These are phyloP conservation scores for Maccullochella peelii DNA, from an alignment of 2,113 vertebrate genomes.

Conservation along the genomic window DNA sequence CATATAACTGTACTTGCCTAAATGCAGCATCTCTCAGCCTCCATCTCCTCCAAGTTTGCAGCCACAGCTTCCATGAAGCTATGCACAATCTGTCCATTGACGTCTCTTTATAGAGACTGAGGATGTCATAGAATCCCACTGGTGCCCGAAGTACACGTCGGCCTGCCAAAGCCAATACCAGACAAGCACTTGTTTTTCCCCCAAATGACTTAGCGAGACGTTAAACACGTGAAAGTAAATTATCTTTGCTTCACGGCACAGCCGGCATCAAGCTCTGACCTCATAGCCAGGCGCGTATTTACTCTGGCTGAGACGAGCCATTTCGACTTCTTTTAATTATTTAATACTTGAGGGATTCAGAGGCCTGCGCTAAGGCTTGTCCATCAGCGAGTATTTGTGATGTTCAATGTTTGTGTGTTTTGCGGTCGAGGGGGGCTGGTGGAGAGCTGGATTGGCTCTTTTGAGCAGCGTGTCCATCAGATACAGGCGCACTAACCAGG, in stretches of 20 bases:
- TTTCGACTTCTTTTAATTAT: slow-evolving; percentile 73
- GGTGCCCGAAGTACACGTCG: slow-evolving; percentile 70
- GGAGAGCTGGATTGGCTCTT: slow-evolving; percentile 41
- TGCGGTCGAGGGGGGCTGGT: slow-evolving; percentile 37
- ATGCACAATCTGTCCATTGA: slow-evolving; percentile 64
- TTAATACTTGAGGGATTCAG: slow-evolving; percentile 58
- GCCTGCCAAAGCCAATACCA: slow-evolving; percentile 90
- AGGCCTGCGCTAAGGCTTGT: slow-evolving; percentile 46
- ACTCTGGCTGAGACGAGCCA: slow-evolving; percentile 80
- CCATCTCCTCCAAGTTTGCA: slow-evolving; percentile 19
- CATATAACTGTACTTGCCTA: neutral
- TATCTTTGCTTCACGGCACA: slow-evolving; percentile 88
- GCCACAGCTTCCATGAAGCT: slow-evolving; percentile 40
- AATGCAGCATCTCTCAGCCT: slow-evolving; percentile 19
- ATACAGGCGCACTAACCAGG: slow-evolving; percentile 39
- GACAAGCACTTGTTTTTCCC: slow-evolving; percentile 84
- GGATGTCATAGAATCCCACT: slow-evolving; percentile 78
- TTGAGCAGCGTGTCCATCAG: slow-evolving; percentile 49
- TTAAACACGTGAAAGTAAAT: slow-evolving; percentile 91
- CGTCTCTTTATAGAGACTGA: slow-evolving; percentile 53
- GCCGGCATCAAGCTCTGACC: slow-evolving; percentile 88
- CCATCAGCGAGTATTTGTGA: slow-evolving; percentile 67
- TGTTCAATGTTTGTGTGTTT: slow-evolving; percentile 66
- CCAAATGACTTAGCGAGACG: slow-evolving; percentile 83
- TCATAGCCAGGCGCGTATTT: slow-evolving; percentile 90